These are phyloP conservation scores for Deroplatys truncata DNA, from an alignment of 2,888 invertebrate species.

Conservation along the genomic window DNA sequence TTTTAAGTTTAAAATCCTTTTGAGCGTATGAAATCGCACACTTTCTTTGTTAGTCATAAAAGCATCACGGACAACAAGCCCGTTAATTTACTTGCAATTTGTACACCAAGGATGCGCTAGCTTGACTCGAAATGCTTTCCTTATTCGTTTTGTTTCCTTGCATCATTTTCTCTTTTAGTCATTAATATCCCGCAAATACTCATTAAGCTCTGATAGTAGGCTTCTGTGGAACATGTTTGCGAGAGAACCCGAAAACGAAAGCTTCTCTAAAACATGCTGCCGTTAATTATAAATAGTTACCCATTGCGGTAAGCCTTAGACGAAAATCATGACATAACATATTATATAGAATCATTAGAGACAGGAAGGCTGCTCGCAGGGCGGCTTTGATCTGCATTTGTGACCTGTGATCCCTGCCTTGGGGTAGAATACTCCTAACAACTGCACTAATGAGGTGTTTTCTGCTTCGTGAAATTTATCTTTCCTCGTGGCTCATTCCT, in stretches of 20 bases:
- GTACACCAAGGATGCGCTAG: too few species aligned
- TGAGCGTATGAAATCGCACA: too few species aligned
- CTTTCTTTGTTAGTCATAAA: too few species aligned
- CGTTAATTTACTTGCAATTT: too few species aligned
- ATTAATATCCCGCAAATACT: too few species aligned
- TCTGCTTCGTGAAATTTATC: background rate
- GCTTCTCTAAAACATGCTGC: background rate
- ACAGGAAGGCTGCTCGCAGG: background rate
- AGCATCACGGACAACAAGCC: too few species aligned
- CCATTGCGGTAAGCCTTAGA: background rate
- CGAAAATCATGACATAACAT: background rate
- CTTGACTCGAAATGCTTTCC: too few species aligned
- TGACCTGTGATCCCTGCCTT: background rate
- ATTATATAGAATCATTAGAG: background rate
- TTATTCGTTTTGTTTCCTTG: too few species aligned
- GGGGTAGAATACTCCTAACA: background rate
- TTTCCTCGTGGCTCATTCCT: background rate
- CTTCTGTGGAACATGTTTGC: too few species aligned
- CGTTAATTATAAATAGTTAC: background rate
- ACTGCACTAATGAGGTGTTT: background rate
- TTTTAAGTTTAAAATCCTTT: too few species aligned
- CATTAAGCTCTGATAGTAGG: too few species aligned
- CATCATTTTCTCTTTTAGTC: too few species aligned
- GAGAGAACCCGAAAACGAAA: background rate
- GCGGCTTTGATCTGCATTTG: background rate